Conservation (phyloP, 2,888 invertebrate genomes). For the Lasioglossum leucozonium region DNA sequence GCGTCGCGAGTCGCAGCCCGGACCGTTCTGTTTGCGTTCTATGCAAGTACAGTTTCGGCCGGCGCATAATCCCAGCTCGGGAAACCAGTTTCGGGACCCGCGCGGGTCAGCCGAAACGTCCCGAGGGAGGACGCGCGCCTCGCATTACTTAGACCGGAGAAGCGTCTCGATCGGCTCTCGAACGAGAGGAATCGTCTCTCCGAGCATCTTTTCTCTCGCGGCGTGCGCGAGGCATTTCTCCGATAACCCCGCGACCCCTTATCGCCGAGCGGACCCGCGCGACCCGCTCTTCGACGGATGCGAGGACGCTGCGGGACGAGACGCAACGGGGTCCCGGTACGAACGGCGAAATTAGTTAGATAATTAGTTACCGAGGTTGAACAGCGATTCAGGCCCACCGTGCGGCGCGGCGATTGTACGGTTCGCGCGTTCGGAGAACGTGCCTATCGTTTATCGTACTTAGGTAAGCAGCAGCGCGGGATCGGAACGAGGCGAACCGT, state of each 20-base stretch:
- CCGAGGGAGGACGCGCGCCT: slow-evolving; percentile 24
- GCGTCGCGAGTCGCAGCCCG: slow-evolving; percentile 33
- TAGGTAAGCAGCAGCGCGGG: not conserved
- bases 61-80: slow-evolving; percentile 67
- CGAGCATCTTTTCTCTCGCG: not conserved
- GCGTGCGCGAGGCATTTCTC: not conserved
- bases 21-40: slow-evolving; percentile 31
- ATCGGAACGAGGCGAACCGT: not conserved
- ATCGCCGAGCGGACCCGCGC: slow-evolving; percentile 39
- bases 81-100: slow-evolving; percentile 73
- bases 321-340: too few relatives aligned
- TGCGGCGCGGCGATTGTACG: not conserved
- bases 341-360: not conserved
- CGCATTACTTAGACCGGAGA: not conserved
- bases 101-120: slow-evolving; percentile 67
- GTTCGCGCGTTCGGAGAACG: not conserved
- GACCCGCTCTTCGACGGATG: not conserved
- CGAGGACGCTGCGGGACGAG: not conserved
- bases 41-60: slow-evolving; percentile 59
- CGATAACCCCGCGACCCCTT: slow-evolving; percentile 50
- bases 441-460: not conserved
- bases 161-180: not conserved
- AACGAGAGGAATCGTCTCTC: too few relatives aligned
- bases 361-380: not conserved
- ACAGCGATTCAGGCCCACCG: not conserved